phyloP scores from a whole-genome alignment of 2,888 invertebrate genomes.

The Leucophenga montana region DNA sequence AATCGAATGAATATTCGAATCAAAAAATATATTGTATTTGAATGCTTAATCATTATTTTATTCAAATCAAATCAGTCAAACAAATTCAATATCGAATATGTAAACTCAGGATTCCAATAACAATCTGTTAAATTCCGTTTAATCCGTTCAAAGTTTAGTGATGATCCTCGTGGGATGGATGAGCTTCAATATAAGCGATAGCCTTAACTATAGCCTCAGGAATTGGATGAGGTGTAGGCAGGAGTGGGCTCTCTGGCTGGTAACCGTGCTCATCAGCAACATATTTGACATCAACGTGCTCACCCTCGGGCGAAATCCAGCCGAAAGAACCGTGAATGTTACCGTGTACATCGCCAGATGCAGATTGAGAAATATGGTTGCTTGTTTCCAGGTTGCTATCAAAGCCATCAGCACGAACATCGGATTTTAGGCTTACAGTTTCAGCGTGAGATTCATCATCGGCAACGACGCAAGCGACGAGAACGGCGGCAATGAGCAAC shows the following conservation, averaged over 20 bases:
- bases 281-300: conserved; percentile 55
- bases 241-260: conserved; percentile 43
- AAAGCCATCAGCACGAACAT: conserved; percentile 63
- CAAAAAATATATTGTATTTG: too few relatives aligned
- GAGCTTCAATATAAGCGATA: too few relatives aligned
- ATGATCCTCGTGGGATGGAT: not conserved
- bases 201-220: too few relatives aligned
- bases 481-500: conserved; percentile 34
- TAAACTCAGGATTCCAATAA: not conserved
- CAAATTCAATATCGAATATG: not conserved
- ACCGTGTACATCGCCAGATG: conserved; percentile 62
- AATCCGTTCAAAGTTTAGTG: not conserved
- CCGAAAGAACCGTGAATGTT: conserved; percentile 60
- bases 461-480: conserved; percentile 51
- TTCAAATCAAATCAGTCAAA: too few relatives aligned
- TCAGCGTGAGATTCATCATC: conserved; percentile 45
- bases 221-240: too few relatives aligned
- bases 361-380: conserved; percentile 53
- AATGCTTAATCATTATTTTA: conserved; percentile 4
- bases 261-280: conserved; percentile 67
- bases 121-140: not conserved
- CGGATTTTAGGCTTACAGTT: conserved; percentile 34
- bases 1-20: too few relatives aligned
- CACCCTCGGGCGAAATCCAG: conserved; percentile 66
- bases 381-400: conserved; percentile 49